Evolutionary conservation across 2,797 vertebrate species (phyloP).

Genomic region (Cygnus olor): DNA sequence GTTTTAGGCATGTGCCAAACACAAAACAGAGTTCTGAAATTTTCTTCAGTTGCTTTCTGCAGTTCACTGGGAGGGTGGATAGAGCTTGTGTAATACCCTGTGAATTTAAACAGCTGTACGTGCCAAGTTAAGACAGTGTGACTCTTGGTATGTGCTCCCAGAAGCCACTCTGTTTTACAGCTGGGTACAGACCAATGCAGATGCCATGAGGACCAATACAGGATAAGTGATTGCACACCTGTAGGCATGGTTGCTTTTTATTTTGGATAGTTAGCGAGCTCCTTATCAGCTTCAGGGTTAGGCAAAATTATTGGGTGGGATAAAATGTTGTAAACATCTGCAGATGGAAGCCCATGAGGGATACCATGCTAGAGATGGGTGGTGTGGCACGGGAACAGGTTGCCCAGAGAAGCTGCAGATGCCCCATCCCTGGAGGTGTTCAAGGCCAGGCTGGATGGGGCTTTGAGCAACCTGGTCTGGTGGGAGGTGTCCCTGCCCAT

Average conservation of each 20-base stretch:
- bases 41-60: not conserved
- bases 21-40: not conserved
- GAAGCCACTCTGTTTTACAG: not conserved
- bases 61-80: not conserved
- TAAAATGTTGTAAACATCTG: not conserved
- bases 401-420: too few relatives aligned
- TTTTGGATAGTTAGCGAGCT: not conserved
- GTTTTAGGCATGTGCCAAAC: not conserved
- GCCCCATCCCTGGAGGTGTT: too few relatives aligned
- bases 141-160: rapidly evolving
- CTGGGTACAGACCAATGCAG: not conserved
- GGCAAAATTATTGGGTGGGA: not conserved
- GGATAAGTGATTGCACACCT: not conserved
- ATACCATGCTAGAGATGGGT: not conserved
- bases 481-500: too few relatives aligned
- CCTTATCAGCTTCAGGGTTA: not conserved
- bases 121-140: not conserved
- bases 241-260: not conserved
- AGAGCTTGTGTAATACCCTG: not conserved
- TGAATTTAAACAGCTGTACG: not conserved
- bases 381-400: too few relatives aligned
- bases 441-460: too few relatives aligned
- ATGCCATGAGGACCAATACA: not conserved
- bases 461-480: too few relatives aligned
- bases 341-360: not conserved